Evolutionary conservation across 1,140 invertebrate genomes (phyloP), one percentile per base, ranked within the genome.

Genomic region (Leptopilina clavipes): DNA sequence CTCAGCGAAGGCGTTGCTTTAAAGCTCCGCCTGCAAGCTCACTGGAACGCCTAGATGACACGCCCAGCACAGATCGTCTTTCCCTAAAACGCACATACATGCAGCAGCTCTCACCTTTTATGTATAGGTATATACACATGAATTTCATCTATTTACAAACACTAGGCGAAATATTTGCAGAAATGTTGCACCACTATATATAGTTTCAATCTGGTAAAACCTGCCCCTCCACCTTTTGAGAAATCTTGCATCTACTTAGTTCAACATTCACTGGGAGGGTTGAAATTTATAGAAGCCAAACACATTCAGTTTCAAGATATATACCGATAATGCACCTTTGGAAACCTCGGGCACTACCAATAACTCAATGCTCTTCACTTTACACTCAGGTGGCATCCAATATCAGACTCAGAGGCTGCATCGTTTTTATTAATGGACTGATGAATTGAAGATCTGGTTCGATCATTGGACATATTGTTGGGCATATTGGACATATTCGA

Each of bases 11-110:
- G 89, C 88, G 88, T 89, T 82, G 79, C 84, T 80, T 37, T 48
- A 84, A 88, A 86, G 88, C 88, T 88, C 89, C 89, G 88, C 89
- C 89, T 85, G 88, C 84, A 89, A 89, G 88, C 88, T 88, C 80
- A 71, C 17, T 65, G 85, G 78, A 76, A 82, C 86, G 75, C 79
- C 79, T 82, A 77, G 56, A 65, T 71, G 79, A 79, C 85, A 82
- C 85, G 81, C 83, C 82, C 80, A n/a, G n/a, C 74, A 73, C 48
- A 74, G 71, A 80, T 79, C 80, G 79, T 78, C 79, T 82, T 83
- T 81, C 82, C 72, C 73, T 71, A 73, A 74, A 54, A 48, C 43
- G 45, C 31, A n/a, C n/a, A 59, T 56, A 43, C 22, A 56, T 71
- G 54, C 17, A 12, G 12, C 45, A n/a, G 14, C 10, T 22, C n/a